Evolutionary conservation across 2,797 vertebrate species (phyloP).

Genomic region (Chiloscyllium punctatum): DNA sequence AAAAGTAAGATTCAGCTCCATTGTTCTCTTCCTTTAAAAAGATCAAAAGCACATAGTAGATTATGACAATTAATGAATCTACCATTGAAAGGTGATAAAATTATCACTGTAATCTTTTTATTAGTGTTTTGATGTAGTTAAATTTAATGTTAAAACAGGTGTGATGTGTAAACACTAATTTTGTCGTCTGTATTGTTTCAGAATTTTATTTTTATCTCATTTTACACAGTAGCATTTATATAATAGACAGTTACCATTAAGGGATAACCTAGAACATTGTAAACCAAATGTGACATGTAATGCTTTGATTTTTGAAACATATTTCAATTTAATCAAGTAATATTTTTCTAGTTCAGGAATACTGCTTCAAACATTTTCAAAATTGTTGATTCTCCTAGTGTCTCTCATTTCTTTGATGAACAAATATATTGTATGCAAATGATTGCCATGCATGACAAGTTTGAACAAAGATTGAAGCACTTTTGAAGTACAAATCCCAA

Average conservation of each 20-base stretch:
- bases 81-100: neutral
- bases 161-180: neutral
- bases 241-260: neutral
- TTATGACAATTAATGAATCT: neutral
- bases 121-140: neutral
- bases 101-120: neutral
- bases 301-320: neutral
- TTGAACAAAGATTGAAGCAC: neutral
- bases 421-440: neutral
- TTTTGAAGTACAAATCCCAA: neutral
- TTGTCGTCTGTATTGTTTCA: neutral
- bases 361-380: neutral
- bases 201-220: neutral
- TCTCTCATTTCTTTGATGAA: neutral
- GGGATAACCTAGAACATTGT: neutral
- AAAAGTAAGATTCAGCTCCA: too few species aligned
- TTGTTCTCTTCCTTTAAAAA: neutral
- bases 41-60: neutral
- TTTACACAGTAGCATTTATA: slow-evolving; percentile 3
- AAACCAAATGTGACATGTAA: neutral
- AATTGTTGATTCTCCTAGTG: neutral
- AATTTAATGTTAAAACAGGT: slow-evolving; percentile 7
- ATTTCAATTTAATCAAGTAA: neutral
- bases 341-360: neutral
- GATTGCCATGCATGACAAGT: neutral